Conservation (phyloP, 2,888 invertebrate species). For the Thumatha senex region DNA sequence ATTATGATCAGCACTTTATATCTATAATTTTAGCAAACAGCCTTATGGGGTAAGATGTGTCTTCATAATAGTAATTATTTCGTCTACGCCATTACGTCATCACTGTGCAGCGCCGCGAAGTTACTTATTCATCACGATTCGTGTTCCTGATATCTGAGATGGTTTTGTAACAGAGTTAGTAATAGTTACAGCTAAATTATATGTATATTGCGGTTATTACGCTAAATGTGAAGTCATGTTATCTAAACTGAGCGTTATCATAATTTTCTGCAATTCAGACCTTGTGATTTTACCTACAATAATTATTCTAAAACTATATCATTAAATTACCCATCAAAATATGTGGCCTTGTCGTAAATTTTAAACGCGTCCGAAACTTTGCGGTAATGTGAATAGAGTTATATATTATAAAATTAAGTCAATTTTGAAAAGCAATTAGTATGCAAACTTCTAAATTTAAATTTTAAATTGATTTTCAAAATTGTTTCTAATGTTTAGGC, state of each 20-base stretch:
- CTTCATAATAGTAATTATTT: conserved; percentile 15
- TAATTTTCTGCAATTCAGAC: no score
- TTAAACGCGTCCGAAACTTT: no score
- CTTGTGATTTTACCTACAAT: no score
- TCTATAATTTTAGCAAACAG: not conserved
- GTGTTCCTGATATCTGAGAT: conserved; percentile 12
- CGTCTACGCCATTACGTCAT: conserved; percentile 10
- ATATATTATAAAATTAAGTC: no score
- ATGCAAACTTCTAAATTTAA: no score
- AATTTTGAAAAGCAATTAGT: no score
- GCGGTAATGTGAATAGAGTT: no score
- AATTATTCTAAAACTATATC: no score
- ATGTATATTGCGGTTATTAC: not conserved
- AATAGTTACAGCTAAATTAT: conserved; percentile 22
- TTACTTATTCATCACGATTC: not conserved
- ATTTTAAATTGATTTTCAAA: no score
- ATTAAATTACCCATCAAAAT: no score
- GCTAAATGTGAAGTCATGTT: not conserved
- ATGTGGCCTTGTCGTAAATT: no score
- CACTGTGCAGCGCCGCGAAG: conserved; percentile 6
- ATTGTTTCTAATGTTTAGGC: no score
- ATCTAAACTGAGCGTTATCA: not conserved
- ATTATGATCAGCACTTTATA: not conserved
- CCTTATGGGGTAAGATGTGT: not conserved
- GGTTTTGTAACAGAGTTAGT: conserved; percentile 20